A percentile compares a stretch with the other conserved stretches of the same genome.
Conservation (phyloP, 2,113 vertebrate species). For the Hyla sarda region DNA sequence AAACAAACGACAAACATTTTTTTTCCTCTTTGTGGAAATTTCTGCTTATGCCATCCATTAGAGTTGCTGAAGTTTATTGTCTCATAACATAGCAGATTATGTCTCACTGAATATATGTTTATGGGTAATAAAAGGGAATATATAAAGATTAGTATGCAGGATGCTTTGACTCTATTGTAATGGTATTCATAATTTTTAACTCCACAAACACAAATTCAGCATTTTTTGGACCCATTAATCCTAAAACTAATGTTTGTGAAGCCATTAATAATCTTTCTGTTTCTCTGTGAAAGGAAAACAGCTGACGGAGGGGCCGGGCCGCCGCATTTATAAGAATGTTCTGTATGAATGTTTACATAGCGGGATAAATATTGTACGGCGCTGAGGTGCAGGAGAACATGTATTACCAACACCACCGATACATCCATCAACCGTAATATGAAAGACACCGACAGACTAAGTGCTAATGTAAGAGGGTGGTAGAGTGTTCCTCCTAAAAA, state of each 20-base stretch:
- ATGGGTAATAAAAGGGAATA: constrained; percentile 59
- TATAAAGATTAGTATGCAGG: constrained; percentile 58
- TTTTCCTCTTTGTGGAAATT: constrained; percentile 51
- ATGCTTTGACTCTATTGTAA: constrained; percentile 55
- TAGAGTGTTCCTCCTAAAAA: too few relatives aligned
- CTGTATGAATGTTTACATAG: background rate
- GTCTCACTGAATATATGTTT: constrained; percentile 59
- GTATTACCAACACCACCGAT: background rate
- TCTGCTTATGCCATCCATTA: constrained; percentile 43
- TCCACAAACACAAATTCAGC: constrained; percentile 59
- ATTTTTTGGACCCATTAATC: constrained; percentile 56
- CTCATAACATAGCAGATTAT: constrained; percentile 59
- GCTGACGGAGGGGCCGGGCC: constrained; percentile 21
- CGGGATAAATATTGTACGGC: background rate
- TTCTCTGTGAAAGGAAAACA: constrained; percentile 39
- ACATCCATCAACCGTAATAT: too few relatives aligned
- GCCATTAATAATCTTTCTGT: constrained; percentile 55
- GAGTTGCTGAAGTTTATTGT: constrained; percentile 58
- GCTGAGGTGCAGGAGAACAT: background rate
- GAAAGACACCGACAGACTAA: too few relatives aligned
- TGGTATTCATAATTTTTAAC: constrained; percentile 59
- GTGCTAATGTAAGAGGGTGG: too few relatives aligned
- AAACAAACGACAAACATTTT: constrained; percentile 50
- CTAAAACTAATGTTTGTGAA: constrained; percentile 39
- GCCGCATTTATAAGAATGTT: background rate